Percentiles rank a stretch among this genome's conserved stretches.
phyloP scores from a whole-genome alignment of 2,113 vertebrate species.

The Actenoides hombroni region DNA sequence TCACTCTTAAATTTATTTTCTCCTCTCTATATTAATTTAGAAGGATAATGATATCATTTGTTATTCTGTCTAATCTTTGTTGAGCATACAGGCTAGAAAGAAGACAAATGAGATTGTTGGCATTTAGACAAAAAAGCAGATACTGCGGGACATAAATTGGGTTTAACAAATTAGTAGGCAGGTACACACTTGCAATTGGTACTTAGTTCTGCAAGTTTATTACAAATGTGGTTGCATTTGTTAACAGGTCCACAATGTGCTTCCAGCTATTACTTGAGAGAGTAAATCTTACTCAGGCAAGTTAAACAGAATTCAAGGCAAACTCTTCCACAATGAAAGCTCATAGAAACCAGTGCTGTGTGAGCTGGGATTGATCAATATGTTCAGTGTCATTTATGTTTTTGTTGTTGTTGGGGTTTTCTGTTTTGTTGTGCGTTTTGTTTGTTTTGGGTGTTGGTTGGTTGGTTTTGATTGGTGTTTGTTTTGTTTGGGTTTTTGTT shows the following conservation, averaged over 20 bases:
- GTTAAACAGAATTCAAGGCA: neutral
- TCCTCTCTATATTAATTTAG: slow-evolving; percentile 40
- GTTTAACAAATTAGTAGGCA: slow-evolving; percentile 31
- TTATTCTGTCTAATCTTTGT: slow-evolving; percentile 16
- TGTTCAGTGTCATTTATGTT: neutral
- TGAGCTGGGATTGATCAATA: neutral
- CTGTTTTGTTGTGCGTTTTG: too few relatives aligned
- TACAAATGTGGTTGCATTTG: neutral
- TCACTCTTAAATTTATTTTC: slow-evolving; percentile 60
- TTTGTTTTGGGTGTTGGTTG: neutral
- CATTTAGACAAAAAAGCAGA: slow-evolving; percentile 43
- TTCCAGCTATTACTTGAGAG: neutral
- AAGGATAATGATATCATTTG: slow-evolving; percentile 23
- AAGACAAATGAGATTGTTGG: slow-evolving; percentile 24
- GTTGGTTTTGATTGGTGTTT: neutral
- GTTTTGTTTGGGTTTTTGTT: neutral
- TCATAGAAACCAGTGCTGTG: neutral
- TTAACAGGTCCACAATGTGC: neutral
- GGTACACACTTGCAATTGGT: neutral
- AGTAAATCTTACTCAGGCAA: neutral
- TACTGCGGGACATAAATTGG: slow-evolving; percentile 18
- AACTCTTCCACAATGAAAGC: neutral
- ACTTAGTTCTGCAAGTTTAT: neutral
- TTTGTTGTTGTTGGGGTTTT: too few relatives aligned
- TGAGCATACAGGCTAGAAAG: neutral